These are phyloP conservation scores for Saguinus imperator DNA, from an alignment of 2,113 vertebrate species.

Conservation along the genomic window DNA sequence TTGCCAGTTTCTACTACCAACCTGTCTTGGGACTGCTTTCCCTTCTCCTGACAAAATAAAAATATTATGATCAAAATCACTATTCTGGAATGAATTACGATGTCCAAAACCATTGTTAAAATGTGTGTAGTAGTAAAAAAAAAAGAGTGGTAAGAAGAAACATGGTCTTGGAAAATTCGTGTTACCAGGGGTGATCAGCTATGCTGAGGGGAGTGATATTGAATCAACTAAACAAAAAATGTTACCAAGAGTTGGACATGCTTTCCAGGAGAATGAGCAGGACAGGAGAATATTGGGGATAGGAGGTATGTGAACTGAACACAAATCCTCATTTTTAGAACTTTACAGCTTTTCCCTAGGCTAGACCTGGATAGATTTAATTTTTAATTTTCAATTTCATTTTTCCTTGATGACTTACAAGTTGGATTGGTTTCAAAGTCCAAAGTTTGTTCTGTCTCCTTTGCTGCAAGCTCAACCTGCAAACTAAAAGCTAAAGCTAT, in stretches of 20 bases:
- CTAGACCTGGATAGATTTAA: background rate
- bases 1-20: background rate
- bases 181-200: background rate
- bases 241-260: background rate
- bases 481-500: constrained; percentile 37
- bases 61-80: background rate
- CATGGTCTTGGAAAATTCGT: background rate
- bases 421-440: constrained; percentile 42
- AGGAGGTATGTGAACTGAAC: background rate
- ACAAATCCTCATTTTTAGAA: background rate
- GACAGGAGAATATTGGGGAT: background rate
- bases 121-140: background rate
- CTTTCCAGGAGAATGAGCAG: background rate
- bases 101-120: background rate
- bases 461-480: constrained; percentile 25
- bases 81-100: background rate
- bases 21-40: background rate
- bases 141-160: background rate
- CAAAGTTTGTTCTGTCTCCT: background rate
- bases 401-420: constrained; percentile 20
- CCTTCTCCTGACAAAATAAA: background rate
- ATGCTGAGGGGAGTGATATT: background rate
- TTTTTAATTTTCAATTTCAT: constrained; percentile 5
- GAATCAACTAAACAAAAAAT: background rate
- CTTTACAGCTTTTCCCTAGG: background rate